phyloP scores from a whole-genome alignment of 2,888 invertebrate species.

The Tineola bisselliella region DNA sequence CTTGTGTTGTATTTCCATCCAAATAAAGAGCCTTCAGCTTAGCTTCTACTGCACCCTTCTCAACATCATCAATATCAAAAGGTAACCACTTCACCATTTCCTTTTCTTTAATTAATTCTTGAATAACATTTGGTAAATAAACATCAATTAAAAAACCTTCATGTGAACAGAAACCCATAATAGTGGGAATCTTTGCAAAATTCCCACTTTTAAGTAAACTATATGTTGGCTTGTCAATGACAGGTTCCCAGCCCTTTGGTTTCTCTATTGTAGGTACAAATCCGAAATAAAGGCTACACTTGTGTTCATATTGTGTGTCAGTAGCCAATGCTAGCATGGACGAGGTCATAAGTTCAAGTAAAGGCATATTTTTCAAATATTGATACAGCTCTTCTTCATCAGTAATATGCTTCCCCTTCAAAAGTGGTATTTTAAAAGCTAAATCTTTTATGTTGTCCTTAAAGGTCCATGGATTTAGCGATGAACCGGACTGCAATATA shows the following conservation, averaged over 20 bases:
- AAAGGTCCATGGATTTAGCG: slow-evolving; percentile 57
- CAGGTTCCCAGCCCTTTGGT: slow-evolving; percentile 48
- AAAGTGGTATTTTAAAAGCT: slow-evolving; percentile 34
- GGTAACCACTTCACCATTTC: slow-evolving; percentile 40
- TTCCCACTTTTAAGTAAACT: slow-evolving; percentile 42
- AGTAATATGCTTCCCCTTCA: slow-evolving; percentile 28
- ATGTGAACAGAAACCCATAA: slow-evolving; percentile 54
- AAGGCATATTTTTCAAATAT: slow-evolving; percentile 36
- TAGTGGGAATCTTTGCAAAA: slow-evolving; percentile 55
- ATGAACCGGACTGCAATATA: slow-evolving; percentile 64
- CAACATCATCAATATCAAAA: slow-evolving; percentile 29
- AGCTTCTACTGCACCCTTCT: slow-evolving; percentile 30
- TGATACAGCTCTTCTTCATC: slow-evolving; percentile 34
- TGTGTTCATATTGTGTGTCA: slow-evolving; percentile 22
- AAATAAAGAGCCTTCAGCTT: slow-evolving; percentile 54
- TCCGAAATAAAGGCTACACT: slow-evolving; percentile 53
- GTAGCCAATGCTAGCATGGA: slow-evolving; percentile 31
- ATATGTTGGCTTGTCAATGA: slow-evolving; percentile 48
- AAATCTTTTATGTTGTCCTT: slow-evolving; percentile 34
- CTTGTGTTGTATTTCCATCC: slow-evolving; percentile 35
- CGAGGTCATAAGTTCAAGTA: slow-evolving; percentile 35
- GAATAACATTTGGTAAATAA: slow-evolving; percentile 18
- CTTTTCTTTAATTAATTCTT: slow-evolving; percentile 25
- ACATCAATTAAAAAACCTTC: slow-evolving; percentile 51
- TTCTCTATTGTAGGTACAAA: slow-evolving; percentile 57